phyloP scores from a whole-genome alignment of 2,797 vertebrate species.

The Corythornis leucogaster region DNA sequence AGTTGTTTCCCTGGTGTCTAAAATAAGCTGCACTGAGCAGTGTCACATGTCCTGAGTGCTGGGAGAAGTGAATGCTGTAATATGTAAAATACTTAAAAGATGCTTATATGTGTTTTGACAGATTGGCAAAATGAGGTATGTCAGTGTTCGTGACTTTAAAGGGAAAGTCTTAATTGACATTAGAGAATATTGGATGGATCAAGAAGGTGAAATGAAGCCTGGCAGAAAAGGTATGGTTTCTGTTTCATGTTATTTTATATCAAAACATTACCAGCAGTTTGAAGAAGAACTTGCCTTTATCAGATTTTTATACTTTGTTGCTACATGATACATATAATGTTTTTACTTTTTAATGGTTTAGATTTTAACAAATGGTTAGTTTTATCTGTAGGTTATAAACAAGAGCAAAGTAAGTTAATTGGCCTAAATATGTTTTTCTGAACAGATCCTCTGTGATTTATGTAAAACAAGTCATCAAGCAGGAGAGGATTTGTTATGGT shows the following conservation, averaged over 20 bases:
- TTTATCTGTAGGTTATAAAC: background rate
- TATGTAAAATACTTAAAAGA: constrained; percentile 12
- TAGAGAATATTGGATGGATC: constrained; percentile 97
- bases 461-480: background rate
- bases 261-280: background rate
- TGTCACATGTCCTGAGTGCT: background rate
- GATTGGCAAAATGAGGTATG: constrained; percentile 98
- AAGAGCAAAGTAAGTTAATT: background rate
- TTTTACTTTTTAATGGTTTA: background rate
- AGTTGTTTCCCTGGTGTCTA: constrained; percentile 25
- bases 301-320: background rate
- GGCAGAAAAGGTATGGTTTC: constrained; percentile 90
- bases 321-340: background rate
- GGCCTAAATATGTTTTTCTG: background rate
- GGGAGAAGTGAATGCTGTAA: background rate
- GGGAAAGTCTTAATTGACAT: constrained; percentile 96
- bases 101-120: constrained; percentile 69
- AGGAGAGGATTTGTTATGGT: background rate
- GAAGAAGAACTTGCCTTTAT: background rate
- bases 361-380: background rate
- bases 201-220: constrained; percentile 96
- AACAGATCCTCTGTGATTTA: background rate
- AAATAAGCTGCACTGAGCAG: background rate
- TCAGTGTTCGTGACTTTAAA: constrained; percentile 96
- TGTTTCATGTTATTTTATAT: background rate